phyloP scores from a whole-genome alignment of 23 tunicate species.

The Phallusia fumigata region DNA sequence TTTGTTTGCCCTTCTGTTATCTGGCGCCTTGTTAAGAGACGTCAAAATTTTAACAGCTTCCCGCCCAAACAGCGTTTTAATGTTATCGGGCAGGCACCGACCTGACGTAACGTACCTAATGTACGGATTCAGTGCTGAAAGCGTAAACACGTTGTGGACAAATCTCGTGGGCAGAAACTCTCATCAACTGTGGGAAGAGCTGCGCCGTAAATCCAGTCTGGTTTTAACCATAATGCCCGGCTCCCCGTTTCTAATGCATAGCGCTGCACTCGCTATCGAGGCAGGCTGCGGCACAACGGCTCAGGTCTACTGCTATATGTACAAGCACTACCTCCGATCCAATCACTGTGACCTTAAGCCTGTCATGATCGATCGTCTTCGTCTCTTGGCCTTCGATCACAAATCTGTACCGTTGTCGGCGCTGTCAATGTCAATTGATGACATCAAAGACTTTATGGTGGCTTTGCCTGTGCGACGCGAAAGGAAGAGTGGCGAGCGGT shows the following conservation, averaged over 20 bases:
- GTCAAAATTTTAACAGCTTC: neutral
- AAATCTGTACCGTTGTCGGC: neutral
- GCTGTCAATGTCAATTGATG: neutral
- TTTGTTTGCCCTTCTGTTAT: neutral
- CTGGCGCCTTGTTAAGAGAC: neutral
- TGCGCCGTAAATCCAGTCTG: neutral
- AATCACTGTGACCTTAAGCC: neutral
- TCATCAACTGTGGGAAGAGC: neutral
- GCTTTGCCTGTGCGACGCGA: neutral
- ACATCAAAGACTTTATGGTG: constrained; percentile 7
- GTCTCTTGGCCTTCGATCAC: neutral
- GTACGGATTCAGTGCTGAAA: neutral
- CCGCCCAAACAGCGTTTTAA: neutral
- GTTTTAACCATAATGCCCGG: neutral
- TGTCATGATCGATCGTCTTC: neutral
- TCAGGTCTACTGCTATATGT: neutral
- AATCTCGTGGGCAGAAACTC: neutral
- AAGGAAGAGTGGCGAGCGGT: neutral
- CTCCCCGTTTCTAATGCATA: neutral
- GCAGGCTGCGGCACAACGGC: constrained; percentile 1
- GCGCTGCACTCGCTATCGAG: neutral
- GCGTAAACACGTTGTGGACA: neutral
- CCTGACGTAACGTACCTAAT: neutral
- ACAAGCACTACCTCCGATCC: constrained; percentile 5
- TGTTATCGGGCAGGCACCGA: neutral